Conservation (phyloP, 2,888 invertebrate genomes). For the Steinernema carpocapsae region DNA sequence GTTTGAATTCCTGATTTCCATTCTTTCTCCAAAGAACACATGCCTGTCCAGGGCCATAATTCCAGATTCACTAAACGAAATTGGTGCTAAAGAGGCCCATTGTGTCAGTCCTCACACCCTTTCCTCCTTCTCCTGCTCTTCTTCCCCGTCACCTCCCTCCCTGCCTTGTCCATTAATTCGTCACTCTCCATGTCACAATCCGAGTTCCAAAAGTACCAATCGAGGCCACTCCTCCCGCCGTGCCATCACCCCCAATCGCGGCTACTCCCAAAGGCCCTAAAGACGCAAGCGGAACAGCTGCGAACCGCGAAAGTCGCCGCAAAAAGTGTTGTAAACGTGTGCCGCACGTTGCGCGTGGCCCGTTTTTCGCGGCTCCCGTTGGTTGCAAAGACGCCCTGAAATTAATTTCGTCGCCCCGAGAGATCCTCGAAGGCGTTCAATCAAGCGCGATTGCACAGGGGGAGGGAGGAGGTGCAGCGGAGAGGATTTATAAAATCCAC, state of each 20-base stretch:
- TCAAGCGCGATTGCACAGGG: too few relatives aligned
- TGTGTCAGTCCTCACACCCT: too few relatives aligned
- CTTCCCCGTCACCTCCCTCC: too few relatives aligned
- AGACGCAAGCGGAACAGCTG: not conserved
- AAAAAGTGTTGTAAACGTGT: conserved; percentile 29
- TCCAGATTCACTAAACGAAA: too few relatives aligned
- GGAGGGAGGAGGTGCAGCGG: not conserved
- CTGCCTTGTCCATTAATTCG: too few relatives aligned
- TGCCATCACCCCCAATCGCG: not conserved
- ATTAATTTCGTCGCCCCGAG: conserved; percentile 24
- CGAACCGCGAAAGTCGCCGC: not conserved
- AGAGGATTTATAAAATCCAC: conserved; percentile 12
- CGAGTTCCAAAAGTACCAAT: conserved; percentile 26
- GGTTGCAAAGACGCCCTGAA: conserved; percentile 14
- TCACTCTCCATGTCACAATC: too few relatives aligned
- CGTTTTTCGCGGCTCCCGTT: not conserved
- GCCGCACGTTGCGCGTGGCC: conserved; percentile 16
- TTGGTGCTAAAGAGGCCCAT: too few relatives aligned
- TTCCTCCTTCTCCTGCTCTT: too few relatives aligned
- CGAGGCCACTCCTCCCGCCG: not conserved
- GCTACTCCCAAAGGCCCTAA: not conserved
- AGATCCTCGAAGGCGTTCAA: too few relatives aligned
- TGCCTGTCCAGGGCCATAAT: too few relatives aligned
- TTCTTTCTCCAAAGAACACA: too few relatives aligned
- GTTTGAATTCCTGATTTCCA: too few relatives aligned